A percentile compares a stretch with the other conserved stretches of the same genome.
Conservation (phyloP, 2,797 vertebrate genomes). For the Trematomus bernacchii region DNA sequence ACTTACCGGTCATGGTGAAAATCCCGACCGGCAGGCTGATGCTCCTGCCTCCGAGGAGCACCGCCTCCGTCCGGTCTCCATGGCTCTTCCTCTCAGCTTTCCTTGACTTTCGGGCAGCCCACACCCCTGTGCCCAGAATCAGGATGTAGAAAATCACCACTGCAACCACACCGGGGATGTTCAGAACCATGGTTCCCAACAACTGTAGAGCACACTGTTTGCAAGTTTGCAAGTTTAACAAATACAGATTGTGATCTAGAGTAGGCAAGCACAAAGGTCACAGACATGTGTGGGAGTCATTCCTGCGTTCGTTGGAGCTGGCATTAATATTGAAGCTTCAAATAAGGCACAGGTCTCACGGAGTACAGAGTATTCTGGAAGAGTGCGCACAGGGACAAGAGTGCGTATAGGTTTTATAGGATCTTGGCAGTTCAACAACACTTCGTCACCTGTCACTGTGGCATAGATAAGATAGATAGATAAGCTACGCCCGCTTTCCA, state of each 20-base stretch:
- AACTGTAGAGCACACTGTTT: neutral
- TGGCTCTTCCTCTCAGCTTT: conserved; percentile 38
- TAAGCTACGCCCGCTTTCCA: no score
- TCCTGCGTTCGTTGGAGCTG: neutral
- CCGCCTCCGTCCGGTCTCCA: conserved; percentile 48
- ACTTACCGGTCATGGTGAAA: conserved; percentile 72
- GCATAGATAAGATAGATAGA: no score
- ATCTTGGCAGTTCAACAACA: no score
- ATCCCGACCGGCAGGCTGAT: conserved; percentile 64
- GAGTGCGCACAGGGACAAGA: no score
- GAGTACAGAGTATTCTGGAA: no score
- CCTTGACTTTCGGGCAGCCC: conserved; percentile 60
- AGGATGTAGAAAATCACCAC: conserved; percentile 66
- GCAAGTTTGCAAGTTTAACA: neutral
- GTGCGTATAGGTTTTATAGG: no score
- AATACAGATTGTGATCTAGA: neutral
- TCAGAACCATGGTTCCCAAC: conserved; percentile 56
- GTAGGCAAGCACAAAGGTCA: conserved; percentile 6
- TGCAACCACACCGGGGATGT: conserved; percentile 59
- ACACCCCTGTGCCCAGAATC: conserved; percentile 65
- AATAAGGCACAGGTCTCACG: no score
- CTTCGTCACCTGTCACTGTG: no score
- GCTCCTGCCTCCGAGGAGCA: conserved; percentile 66
- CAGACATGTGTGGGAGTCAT: neutral
- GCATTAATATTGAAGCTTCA: neutral